These are phyloP conservation scores for Pelosia muscerda DNA, from an alignment of 2,888 invertebrate species.

Conservation along the genomic window DNA sequence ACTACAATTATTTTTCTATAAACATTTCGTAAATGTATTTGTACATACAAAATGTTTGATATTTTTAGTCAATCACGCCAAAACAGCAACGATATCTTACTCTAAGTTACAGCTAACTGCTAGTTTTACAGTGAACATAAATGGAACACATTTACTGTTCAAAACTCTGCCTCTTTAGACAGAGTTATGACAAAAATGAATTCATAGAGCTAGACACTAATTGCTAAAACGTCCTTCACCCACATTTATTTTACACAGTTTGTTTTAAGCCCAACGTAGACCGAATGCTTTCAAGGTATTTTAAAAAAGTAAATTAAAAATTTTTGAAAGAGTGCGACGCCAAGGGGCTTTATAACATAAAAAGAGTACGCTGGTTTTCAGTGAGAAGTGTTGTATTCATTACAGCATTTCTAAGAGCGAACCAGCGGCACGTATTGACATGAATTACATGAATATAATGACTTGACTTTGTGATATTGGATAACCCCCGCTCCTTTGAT, in stretches of 20 bases:
- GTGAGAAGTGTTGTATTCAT: conserved; percentile 1
- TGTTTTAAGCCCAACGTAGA: conserved; percentile 3
- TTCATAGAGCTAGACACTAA: background rate
- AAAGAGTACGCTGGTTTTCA: conserved; percentile 7
- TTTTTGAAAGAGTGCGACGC: conserved; percentile 7
- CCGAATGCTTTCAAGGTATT: background rate
- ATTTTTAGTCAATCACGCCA: no score
- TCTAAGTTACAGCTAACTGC: no score
- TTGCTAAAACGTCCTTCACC: background rate
- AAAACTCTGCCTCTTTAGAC: no score
- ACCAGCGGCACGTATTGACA: background rate
- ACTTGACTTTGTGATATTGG: background rate
- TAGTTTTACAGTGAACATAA: no score
- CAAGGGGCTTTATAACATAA: background rate
- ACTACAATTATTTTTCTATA: no score
- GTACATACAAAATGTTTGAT: no score
- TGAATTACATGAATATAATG: conserved; percentile 10
- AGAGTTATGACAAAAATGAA: background rate
- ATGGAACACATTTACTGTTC: no score
- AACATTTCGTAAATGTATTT: no score
- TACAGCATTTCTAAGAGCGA: background rate
- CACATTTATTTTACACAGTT: conserved; percentile 2
- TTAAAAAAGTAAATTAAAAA: conserved; percentile 11
- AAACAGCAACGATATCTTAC: no score
- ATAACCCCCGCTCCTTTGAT: conserved; percentile 5